A percentile compares a stretch with the other conserved stretches of the same genome.
phyloP scores from a whole-genome alignment of 2,888 invertebrate genomes.

The Spialia ferax region DNA sequence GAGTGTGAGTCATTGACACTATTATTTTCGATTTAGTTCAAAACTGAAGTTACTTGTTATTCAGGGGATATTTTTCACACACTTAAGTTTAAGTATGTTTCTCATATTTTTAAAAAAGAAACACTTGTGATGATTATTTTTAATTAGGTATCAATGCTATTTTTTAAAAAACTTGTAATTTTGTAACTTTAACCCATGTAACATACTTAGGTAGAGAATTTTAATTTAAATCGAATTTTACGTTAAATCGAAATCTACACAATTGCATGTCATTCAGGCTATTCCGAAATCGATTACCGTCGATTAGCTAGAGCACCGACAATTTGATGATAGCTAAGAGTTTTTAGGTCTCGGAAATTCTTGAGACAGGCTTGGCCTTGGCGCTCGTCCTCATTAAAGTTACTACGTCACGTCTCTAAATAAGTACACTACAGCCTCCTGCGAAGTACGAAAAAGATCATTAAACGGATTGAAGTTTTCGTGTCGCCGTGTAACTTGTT shows the following conservation, averaged over 20 bases:
- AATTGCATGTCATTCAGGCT: background rate
- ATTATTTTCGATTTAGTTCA: too few relatives aligned
- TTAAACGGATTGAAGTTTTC: slow-evolving; percentile 28
- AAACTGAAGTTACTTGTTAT: too few relatives aligned
- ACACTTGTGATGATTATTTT: too few relatives aligned
- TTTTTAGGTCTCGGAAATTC: slow-evolving; percentile 75
- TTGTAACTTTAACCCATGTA: too few relatives aligned
- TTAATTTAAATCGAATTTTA: too few relatives aligned
- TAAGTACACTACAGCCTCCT: slow-evolving; percentile 51
- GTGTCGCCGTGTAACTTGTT: slow-evolving; percentile 13
- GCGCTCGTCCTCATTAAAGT: slow-evolving; percentile 62
- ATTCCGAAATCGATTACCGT: slow-evolving; percentile 61
- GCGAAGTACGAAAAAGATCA: slow-evolving; percentile 47
- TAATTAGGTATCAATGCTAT: too few relatives aligned
- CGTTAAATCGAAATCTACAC: background rate
- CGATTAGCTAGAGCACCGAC: slow-evolving; percentile 66
- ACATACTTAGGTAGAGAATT: too few relatives aligned
- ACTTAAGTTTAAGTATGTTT: too few relatives aligned
- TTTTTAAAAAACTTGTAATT: too few relatives aligned
- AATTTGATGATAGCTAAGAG: slow-evolving; percentile 70
- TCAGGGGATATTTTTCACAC: too few relatives aligned
- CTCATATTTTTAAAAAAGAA: too few relatives aligned
- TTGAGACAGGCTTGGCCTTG: slow-evolving; percentile 48
- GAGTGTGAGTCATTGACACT: too few relatives aligned
- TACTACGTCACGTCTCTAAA: slow-evolving; percentile 57